These are phyloP conservation scores for Odontocolon sp. DNA, from an alignment of 2,888 invertebrate species.

Conservation along the genomic window DNA sequence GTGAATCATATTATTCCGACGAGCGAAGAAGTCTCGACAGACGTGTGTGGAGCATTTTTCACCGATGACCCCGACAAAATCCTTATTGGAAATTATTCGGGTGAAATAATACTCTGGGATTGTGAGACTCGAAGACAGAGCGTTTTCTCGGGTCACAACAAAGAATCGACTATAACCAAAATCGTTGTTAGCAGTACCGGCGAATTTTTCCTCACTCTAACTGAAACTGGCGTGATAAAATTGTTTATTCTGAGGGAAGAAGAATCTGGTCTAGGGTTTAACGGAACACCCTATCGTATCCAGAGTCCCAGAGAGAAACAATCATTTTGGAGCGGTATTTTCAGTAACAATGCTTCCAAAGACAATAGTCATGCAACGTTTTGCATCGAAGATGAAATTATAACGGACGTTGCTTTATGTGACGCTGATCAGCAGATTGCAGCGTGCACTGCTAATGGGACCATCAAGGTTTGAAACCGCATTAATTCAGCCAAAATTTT, in stretches of 20 bases:
- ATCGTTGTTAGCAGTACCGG: constrained; percentile 82
- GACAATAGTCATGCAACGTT: constrained; percentile 72
- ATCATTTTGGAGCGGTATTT: constrained; percentile 70
- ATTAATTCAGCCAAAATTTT: neutral
- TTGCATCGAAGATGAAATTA: constrained; percentile 67
- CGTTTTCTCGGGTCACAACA: constrained; percentile 68
- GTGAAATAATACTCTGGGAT: constrained; percentile 84
- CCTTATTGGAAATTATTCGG: constrained; percentile 81
- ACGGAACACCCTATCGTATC: neutral
- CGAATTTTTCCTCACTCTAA: constrained; percentile 81
- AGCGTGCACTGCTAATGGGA: constrained; percentile 72
- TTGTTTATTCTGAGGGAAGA: neutral
- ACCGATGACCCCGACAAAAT: constrained; percentile 80
- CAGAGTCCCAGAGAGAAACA: constrained; percentile 76
- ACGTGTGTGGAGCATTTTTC: constrained; percentile 82
- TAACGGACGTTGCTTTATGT: constrained; percentile 63
- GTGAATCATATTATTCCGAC: constrained; percentile 80
- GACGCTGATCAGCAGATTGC: constrained; percentile 67
- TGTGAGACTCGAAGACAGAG: constrained; percentile 83
- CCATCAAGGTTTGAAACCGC: constrained; percentile 66
- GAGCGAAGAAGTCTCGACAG: constrained; percentile 83
- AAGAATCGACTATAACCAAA: constrained; percentile 68
- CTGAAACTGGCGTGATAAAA: constrained; percentile 62
- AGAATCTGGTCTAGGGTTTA: neutral
- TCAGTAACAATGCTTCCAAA: constrained; percentile 60